These are phyloP conservation scores for Platygyra sinensis DNA, from an alignment of 64 coral and sea anemone species.

Conservation along the genomic window DNA sequence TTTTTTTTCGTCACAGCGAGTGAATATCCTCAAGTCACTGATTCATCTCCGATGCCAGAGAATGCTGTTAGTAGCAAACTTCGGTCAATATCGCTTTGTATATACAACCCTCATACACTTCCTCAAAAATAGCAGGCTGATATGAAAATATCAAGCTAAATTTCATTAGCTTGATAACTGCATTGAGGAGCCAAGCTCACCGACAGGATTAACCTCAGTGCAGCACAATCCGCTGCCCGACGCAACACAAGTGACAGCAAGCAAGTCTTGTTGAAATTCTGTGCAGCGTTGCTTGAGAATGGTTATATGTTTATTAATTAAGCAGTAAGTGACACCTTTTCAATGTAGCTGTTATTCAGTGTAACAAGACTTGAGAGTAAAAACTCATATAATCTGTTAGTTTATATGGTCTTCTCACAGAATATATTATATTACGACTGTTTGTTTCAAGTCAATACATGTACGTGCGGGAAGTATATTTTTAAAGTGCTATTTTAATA, in stretches of 20 bases:
- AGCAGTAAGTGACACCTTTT: too few species aligned
- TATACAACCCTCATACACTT: conserved; percentile 92
- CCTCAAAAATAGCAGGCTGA: conserved; percentile 91
- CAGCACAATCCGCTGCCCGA: not conserved
- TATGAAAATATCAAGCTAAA: conserved; percentile 46
- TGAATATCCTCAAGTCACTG: conserved; percentile 76
- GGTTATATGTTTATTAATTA: too few species aligned
- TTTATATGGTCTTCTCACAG: not conserved
- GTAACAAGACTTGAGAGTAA: not conserved
- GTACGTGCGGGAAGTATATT: not conserved
- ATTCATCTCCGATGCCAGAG: conserved; percentile 83
- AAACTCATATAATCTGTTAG: not conserved
- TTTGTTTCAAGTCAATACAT: not conserved
- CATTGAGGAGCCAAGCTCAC: not conserved
- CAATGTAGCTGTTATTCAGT: too few species aligned
- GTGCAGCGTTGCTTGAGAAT: too few species aligned
- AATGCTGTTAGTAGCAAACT: conserved; percentile 90
- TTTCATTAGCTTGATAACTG: not conserved
- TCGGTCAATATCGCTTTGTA: conserved; percentile 97
- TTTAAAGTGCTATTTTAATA: not conserved
- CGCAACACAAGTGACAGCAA: too few species aligned
- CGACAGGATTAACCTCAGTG: not conserved
- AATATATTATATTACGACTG: not conserved
- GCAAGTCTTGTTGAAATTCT: too few species aligned
- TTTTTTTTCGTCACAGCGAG: conserved; percentile 62